Evolutionary conservation across 2,888 invertebrate genomes (phyloP).

Genomic region (Dioctria rufipes): DNA sequence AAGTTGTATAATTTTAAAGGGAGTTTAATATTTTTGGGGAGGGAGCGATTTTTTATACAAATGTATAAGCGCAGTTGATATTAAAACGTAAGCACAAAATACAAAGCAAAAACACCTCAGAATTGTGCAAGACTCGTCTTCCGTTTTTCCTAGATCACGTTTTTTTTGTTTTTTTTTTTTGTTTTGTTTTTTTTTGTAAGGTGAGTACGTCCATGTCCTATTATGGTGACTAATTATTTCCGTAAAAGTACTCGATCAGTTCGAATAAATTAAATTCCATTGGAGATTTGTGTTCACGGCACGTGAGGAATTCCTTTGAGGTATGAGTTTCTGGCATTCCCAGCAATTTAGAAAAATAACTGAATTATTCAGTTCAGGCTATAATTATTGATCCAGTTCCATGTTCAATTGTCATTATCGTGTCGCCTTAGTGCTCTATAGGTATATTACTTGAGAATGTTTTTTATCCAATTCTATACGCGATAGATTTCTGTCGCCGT

Average conservation of each 20-base stretch:
- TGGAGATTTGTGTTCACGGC: slow-evolving; percentile 49
- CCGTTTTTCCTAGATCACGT: slow-evolving; percentile 16
- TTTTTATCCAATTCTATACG: neutral
- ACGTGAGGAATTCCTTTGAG: slow-evolving; percentile 55
- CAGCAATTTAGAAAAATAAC: slow-evolving; percentile 47
- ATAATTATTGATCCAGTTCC: slow-evolving; percentile 57
- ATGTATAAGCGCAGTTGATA: neutral
- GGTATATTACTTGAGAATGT: slow-evolving; percentile 1
- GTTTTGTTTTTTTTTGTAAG: neutral
- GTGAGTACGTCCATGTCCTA: slow-evolving; percentile 4
- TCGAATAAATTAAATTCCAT: slow-evolving; percentile 54
- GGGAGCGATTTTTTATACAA: no score
- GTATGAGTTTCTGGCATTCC: slow-evolving; percentile 53
- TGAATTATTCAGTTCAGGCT: slow-evolving; percentile 49
- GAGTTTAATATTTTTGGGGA: neutral
- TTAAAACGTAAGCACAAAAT: neutral
- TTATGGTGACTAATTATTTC: slow-evolving; percentile 45
- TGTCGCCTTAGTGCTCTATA: slow-evolving; percentile 32
- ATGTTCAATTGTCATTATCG: slow-evolving; percentile 55
- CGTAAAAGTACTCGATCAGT: neutral
- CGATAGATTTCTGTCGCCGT: slow-evolving; percentile 39
- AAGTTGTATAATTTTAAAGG: neutral
- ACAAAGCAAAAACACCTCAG: neutral
- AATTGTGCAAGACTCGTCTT: neutral
- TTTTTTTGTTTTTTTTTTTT: no score